Base-by-base conservation (phyloP, 23 tunicate species). In the Halocynthia roretzi region DNA sequence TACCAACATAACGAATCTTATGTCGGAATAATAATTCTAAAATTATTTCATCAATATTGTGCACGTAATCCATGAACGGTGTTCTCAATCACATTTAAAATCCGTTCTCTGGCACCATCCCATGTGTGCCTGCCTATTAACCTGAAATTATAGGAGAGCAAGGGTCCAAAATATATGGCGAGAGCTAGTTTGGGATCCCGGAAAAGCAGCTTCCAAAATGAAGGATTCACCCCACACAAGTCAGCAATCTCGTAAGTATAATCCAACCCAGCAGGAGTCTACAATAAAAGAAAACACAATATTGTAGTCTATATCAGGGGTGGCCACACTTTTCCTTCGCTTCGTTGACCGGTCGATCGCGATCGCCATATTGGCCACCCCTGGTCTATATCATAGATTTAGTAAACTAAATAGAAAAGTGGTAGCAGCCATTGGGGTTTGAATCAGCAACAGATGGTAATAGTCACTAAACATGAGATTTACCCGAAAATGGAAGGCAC, bases 221-320 rank as follows among this genome's bases (percentile, higher is more conserved):
- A 55, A 6, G 87, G 81, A 48, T 63, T 22, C 50, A 79, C 21
- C 5, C 84, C 84, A 49, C 71, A 50, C 20, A 72, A 75, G 21
- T 68, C 56, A n/a, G 95, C 95, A 5, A 88, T n/a, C 22, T 60
- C 58, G 53, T 88, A 84, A 18, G 79, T 87, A 60, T 78, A 88
- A 6, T 64, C 50, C 56, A 83, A 78, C 7, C 80, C 44, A 4
- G 70, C 53, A 18, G 20, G 79, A 83, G 78, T 60, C 17, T 51
- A 68, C 17, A 52, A 53, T 14, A 70, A 21, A 31, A 11, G 12
- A 11, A 67, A 11, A 11, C 72, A 67, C 22, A 20, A 20, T 67
- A n/a, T n/a, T n/a, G n/a, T n/a, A n/a, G n/a, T n/a, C n/a, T n/a
- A n/a, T n/a, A n/a, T n/a, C n/a, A n/a, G n/a, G n/a, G n/a, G n/a